Percentiles rank a stretch among this genome's conserved stretches.
Evolutionary conservation across 64 coral and sea anemone genomes (phyloP).

Genomic region (Pocillopora verrucosa): DNA sequence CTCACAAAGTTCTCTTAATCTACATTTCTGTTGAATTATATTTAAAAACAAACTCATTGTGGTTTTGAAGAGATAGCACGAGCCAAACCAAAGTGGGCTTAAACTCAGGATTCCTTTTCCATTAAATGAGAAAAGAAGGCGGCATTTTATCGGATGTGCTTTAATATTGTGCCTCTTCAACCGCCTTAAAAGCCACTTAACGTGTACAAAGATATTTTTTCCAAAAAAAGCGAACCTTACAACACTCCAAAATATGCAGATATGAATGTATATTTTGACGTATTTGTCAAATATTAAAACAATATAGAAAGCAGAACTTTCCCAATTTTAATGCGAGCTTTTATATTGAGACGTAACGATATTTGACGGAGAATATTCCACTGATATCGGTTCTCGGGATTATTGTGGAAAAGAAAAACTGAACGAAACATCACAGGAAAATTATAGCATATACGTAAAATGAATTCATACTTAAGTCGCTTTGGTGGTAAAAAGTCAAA

Average conservation of each 20-base stretch:
- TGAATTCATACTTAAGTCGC: not conserved
- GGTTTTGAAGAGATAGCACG: conserved; percentile 13
- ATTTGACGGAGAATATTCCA: not conserved
- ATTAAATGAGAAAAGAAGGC: not conserved
- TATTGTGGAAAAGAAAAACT: too few species aligned
- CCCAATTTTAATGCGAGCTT: not conserved
- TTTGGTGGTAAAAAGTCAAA: too few species aligned
- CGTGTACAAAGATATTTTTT: not conserved
- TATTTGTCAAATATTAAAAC: not conserved
- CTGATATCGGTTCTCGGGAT: not conserved
- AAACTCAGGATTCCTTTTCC: conserved; percentile 5
- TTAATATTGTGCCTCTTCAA: not conserved
- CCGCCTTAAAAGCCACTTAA: not conserved
- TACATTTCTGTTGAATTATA: not conserved
- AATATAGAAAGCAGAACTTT: not conserved
- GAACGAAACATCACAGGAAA: not conserved
- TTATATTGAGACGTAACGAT: not conserved
- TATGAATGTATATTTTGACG: not conserved
- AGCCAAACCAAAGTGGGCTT: not conserved
- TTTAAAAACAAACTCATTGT: conserved; percentile 39
- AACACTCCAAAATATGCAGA: not conserved
- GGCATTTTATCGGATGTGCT: not conserved
- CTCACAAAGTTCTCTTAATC: not conserved
- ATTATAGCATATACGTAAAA: not conserved
- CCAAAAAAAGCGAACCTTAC: not conserved